Conservation (phyloP, 2,888 invertebrate species). For the Xanthia togata region DNA sequence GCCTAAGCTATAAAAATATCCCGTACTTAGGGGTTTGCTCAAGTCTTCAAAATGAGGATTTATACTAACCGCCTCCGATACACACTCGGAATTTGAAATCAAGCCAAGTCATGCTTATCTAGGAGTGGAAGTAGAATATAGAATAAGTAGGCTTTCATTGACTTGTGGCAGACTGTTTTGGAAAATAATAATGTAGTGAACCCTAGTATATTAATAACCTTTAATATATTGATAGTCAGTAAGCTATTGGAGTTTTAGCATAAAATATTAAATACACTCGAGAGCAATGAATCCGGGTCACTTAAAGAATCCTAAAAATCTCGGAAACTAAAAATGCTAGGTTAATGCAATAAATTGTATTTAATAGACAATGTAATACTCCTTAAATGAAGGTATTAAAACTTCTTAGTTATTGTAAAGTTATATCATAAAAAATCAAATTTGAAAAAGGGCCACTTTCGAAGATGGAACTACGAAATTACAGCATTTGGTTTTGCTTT, state of each 20-base stretch:
- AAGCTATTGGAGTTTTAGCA: neutral
- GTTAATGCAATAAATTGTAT: too few species aligned
- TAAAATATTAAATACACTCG: neutral
- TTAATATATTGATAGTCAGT: neutral
- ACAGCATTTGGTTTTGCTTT: too few species aligned
- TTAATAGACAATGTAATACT: too few species aligned
- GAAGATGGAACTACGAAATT: too few species aligned
- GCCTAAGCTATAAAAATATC: conserved; percentile 50
- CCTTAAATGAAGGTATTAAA: too few species aligned
- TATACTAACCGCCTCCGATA: conserved; percentile 44
- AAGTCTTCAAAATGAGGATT: conserved; percentile 50
- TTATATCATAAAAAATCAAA: too few species aligned
- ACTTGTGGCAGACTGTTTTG: conserved; percentile 9
- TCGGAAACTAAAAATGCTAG: too few species aligned
- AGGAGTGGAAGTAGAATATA: conserved; percentile 26
- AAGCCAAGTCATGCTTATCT: conserved; percentile 39
- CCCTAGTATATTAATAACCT: neutral
- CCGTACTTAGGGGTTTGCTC: conserved; percentile 38
- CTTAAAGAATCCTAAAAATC: too few species aligned
- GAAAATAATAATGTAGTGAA: neutral
- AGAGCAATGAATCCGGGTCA: too few species aligned
- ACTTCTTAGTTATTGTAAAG: too few species aligned
- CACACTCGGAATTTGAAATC: conserved; percentile 58
- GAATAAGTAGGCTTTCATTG: conserved; percentile 10
- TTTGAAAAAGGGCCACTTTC: too few species aligned